Evolutionary conservation across 2,888 invertebrate species (phyloP).

Genomic region (Stenodema calcarata): DNA sequence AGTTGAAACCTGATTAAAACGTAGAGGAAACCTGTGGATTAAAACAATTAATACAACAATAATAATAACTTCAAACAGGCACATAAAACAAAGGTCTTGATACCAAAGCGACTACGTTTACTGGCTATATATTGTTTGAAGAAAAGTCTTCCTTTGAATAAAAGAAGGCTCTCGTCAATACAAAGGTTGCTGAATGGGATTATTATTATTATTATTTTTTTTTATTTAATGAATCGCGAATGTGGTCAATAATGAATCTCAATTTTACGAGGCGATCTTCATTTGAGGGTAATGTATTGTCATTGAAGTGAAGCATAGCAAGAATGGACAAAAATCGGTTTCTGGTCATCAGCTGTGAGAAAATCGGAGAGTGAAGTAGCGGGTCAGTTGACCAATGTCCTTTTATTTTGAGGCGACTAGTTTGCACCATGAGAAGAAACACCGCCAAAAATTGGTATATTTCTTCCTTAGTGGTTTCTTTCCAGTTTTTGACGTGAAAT

Average conservation of each 20-base stretch:
- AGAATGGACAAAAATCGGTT: background rate
- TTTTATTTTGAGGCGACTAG: background rate
- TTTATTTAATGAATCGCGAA: background rate
- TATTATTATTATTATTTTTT: too few species aligned
- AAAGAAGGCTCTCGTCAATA: background rate
- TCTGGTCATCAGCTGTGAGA: background rate
- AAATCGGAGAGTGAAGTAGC: background rate
- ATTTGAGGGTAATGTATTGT: background rate
- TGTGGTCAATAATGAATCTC: background rate
- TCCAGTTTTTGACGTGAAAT: background rate
- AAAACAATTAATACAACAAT: too few species aligned
- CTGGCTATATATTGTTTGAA: background rate
- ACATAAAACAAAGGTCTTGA: background rate
- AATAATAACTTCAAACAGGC: too few species aligned
- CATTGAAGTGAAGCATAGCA: background rate
- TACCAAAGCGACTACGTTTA: background rate
- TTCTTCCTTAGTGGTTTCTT: too few species aligned
- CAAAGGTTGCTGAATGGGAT: background rate
- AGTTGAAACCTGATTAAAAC: too few species aligned
- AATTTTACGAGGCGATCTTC: background rate
- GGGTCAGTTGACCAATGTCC: background rate
- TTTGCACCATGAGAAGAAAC: background rate
- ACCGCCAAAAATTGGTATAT: background rate
- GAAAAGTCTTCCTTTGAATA: background rate
- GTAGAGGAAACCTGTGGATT: too few species aligned